Evolutionary conservation across 2,113 vertebrate species (phyloP).

Genomic region (Callipepla californica): DNA sequence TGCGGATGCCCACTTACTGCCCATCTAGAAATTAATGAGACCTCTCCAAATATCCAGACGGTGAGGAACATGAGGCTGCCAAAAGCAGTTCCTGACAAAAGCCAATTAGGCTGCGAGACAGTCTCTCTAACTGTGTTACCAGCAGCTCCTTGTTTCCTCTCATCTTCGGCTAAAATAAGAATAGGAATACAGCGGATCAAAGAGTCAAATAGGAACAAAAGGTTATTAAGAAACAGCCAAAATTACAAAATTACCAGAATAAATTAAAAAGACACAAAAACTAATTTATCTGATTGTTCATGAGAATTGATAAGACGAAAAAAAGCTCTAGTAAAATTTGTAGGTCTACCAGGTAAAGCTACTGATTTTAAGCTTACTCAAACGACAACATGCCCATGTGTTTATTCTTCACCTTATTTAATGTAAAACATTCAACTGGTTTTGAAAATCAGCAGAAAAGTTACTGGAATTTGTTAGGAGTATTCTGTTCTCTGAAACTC

Average conservation of each 20-base stretch:
- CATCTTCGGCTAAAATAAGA: constrained; percentile 46
- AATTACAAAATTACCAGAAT: neutral
- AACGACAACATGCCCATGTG: neutral
- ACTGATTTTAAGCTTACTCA: neutral
- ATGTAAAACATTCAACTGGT: neutral
- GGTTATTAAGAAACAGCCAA: neutral
- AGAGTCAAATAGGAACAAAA: neutral
- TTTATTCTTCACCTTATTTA: neutral
- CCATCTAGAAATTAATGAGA: constrained; percentile 80
- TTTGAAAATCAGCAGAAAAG: constrained; percentile 31
- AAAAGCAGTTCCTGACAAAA: constrained; percentile 69
- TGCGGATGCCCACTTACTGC: constrained; percentile 80
- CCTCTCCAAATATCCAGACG: constrained; percentile 81
- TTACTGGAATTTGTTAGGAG: constrained; percentile 13
- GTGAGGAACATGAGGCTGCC: constrained; percentile 78
- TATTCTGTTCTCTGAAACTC: constrained; percentile 41
- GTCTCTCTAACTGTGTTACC: neutral
- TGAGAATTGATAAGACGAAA: neutral
- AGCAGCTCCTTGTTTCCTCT: constrained; percentile 4
- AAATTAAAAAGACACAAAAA: neutral
- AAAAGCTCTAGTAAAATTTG: neutral
- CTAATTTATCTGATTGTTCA: neutral
- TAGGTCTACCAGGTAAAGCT: neutral
- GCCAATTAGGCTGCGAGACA: constrained; percentile 23
- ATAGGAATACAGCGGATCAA: neutral